A percentile compares a stretch with the other conserved stretches of the same genome.
phyloP scores from a whole-genome alignment of 2,797 vertebrate species.

The Xenopus petersii region DNA sequence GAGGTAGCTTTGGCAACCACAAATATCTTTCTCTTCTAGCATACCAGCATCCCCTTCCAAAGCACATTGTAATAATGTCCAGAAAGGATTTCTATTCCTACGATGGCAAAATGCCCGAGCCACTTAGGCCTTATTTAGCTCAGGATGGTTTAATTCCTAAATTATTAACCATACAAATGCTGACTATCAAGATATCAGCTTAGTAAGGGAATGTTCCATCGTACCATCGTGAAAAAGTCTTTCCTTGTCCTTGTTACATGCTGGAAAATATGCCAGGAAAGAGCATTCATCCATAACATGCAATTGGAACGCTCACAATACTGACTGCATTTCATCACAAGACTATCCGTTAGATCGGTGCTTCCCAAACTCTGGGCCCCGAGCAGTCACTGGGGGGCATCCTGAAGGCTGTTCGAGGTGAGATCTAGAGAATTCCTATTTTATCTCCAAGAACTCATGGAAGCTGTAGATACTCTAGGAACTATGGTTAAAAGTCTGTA shows the following conservation, averaged over 20 bases:
- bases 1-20: slow-evolving; percentile 1
- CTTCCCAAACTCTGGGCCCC: too few relatives aligned
- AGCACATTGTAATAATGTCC: slow-evolving; percentile 1
- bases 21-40: neutral
- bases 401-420: too few relatives aligned
- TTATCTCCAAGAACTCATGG: too few relatives aligned
- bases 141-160: slow-evolving; percentile 5
- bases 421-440: too few relatives aligned
- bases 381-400: too few relatives aligned
- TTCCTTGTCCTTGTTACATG: neutral
- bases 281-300: neutral
- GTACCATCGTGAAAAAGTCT: neutral
- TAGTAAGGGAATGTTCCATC: neutral
- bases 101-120: neutral
- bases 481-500: too few relatives aligned
- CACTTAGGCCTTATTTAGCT: neutral
- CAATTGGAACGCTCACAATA: too few relatives aligned
- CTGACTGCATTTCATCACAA: too few relatives aligned
- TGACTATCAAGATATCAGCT: slow-evolving; percentile 3
- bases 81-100: neutral
- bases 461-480: too few relatives aligned
- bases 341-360: too few relatives aligned
- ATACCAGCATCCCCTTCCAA: neutral
- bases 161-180: neutral
- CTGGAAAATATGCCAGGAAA: neutral